A percentile compares a stretch with the other conserved stretches of the same genome.
Evolutionary conservation across 2,797 vertebrate species (phyloP).

Genomic region (Peromyscus melanophrys): DNA sequence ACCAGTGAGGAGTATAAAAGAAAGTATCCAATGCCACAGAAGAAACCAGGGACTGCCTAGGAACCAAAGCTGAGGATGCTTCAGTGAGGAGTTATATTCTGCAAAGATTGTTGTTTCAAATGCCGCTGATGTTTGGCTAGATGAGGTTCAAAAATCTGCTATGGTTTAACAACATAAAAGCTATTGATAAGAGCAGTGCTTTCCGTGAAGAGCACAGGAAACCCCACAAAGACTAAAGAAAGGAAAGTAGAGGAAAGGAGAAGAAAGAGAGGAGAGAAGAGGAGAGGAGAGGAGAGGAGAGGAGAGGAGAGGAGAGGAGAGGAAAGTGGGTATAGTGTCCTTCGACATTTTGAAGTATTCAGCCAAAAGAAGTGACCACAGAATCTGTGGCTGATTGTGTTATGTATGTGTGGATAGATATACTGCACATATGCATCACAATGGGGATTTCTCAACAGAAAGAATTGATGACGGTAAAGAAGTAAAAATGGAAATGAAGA

Average conservation of each 20-base stretch:
- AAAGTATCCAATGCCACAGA: not conserved
- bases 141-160: not conserved
- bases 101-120: not conserved
- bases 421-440: not conserved
- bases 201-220: not conserved
- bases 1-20: not conserved
- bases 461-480: not conserved
- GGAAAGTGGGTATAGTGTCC: not conserved
- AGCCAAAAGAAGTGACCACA: not conserved
- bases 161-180: not conserved
- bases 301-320: not conserved
- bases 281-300: not conserved
- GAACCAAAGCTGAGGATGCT: not conserved
- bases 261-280: not conserved
- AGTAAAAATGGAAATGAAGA: slow-evolving; percentile 1
- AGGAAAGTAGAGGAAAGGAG: not conserved
- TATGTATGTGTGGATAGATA: not conserved
- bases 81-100: not conserved
- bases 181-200: not conserved
- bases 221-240: not conserved
- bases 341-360: not conserved
- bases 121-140: not conserved
- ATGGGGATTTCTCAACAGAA: not conserved
- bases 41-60: not conserved
- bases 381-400: not conserved